Evolutionary conservation across 1,140 invertebrate species (phyloP), one percentile per base, ranked within the genome.

Genomic region (Halesus radiatus): DNA sequence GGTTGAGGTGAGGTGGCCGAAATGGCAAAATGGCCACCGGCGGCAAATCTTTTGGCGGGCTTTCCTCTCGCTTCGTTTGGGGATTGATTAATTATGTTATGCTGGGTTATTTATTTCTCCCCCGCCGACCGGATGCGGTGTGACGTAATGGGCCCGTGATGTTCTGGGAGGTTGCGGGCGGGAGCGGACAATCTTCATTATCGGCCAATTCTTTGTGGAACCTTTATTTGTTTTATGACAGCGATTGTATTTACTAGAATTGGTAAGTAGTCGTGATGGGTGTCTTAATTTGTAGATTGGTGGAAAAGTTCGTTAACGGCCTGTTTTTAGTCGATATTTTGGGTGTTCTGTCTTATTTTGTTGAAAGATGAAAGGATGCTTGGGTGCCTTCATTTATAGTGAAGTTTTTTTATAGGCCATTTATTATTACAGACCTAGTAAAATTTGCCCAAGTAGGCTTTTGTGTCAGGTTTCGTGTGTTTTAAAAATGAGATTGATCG

Each of bases 11-110:
- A 45, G 37, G 37, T 45, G 37, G 7, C 37, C 37, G 37, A 45
- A 45, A 45, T 7, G 10, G 10, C 68, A 72, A 72, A 50, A 72
- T 72, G 68, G 66, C 68, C 10, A 50, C n/a, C 13, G 26, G 68
- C 68, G 66, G 68, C 20, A 50, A 53, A 68, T 26, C 64, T 37
- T 68, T 68, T 32, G 64, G 29, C 29, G 64, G 64, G 4, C n/a
- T 68, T 68, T 72, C 50, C 20, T 23, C 56, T 68, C 64, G 8
- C 13, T 53, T 20, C 45, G 16, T 70, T 70, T 37, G 29, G 45
- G 29, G 45, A 72, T 72, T 72, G 68, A 72, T 72, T 72, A 72
- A 72, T 72, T 72, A 72, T 50, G 50, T 37, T 23, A 18, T 15
- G n/a, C 3, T 20, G 68, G n/a, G 68, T 52, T 37, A 8, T 45